Evolutionary conservation across 1,140 invertebrate genomes (phyloP).

Genomic region (Varroa destructor): DNA sequence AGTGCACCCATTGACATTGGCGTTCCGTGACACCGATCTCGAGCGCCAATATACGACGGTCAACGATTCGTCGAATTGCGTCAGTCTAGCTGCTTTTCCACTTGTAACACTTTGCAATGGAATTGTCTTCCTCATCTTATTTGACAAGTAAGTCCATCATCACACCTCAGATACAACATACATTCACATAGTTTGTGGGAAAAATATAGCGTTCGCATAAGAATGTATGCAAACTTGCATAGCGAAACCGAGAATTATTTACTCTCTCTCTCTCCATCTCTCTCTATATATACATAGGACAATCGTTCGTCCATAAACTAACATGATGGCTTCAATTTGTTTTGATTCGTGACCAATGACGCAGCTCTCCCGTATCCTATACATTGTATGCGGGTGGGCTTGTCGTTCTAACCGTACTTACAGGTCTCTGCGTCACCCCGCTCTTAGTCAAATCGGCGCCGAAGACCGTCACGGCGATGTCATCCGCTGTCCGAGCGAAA

Average conservation of each 20-base stretch:
- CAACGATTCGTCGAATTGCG: conserved; percentile 35
- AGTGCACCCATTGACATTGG: conserved; percentile 35
- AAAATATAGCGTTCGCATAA: too few relatives aligned
- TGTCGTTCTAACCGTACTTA: conserved; percentile 41
- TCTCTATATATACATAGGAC: too few relatives aligned
- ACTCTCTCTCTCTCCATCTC: too few relatives aligned
- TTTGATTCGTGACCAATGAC: too few relatives aligned
- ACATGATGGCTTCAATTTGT: too few relatives aligned
- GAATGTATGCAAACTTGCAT: too few relatives aligned
- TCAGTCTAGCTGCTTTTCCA: conserved; percentile 36
- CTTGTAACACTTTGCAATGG: conserved; percentile 34
- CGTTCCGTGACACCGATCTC: conserved; percentile 37
- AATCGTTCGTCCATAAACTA: too few relatives aligned
- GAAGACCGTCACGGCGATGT: conserved; percentile 27
- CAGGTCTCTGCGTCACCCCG: conserved; percentile 45
- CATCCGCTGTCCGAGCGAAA: conserved; percentile 2
- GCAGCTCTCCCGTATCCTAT: conserved; percentile 39
- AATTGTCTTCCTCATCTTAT: conserved; percentile 7
- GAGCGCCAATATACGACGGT: conserved; percentile 35
- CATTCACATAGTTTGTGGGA: too few relatives aligned
- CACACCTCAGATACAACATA: too few relatives aligned
- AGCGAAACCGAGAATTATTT: too few relatives aligned
- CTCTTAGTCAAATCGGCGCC: conserved; percentile 34
- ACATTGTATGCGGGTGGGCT: conserved; percentile 43
- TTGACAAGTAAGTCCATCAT: background rate